A percentile compares a stretch with the other conserved stretches of the same genome.
These are phyloP conservation scores for Phoeniculus purpureus DNA, from an alignment of 2,797 vertebrate species.

Conservation along the genomic window DNA sequence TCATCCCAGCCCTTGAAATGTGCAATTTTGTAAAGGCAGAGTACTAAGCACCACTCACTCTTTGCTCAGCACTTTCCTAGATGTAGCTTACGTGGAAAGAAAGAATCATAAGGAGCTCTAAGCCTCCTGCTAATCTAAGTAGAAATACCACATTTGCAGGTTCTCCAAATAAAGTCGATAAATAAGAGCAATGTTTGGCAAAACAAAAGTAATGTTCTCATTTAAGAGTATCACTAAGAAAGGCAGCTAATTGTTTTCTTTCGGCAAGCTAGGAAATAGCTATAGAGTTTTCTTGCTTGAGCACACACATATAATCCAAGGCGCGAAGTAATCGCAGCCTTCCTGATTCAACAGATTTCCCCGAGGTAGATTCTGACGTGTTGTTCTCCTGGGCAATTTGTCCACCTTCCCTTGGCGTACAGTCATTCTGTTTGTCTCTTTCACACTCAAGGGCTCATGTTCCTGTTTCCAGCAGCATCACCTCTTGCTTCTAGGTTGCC, in stretches of 20 bases:
- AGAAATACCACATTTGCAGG: constrained; percentile 10
- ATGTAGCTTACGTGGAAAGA: not conserved
- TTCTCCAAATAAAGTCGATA: constrained; percentile 36
- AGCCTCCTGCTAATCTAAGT: not conserved
- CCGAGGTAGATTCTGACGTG: not conserved
- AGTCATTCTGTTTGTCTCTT: not conserved
- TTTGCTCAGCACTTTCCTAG: not conserved
- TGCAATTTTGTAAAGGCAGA: not conserved
- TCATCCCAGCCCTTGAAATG: not conserved
- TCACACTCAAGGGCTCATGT: not conserved
- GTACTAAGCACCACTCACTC: not conserved
- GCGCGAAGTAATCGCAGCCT: constrained; percentile 22
- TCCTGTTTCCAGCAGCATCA: not conserved
- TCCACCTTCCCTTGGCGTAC: not conserved
- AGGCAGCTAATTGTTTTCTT: constrained; percentile 8
- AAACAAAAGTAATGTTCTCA: constrained; percentile 38
- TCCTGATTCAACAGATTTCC: constrained; percentile 38
- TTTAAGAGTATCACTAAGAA: constrained; percentile 35
- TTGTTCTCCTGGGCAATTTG: not conserved
- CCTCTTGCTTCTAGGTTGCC: not conserved
- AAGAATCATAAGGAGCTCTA: not conserved
- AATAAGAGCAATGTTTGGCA: constrained; percentile 39
- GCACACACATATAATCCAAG: constrained; percentile 38
- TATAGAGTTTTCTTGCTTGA: constrained; percentile 37
- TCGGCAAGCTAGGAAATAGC: not conserved